phyloP scores from a whole-genome alignment of 2,113 vertebrate genomes.

The Ameiurus melas region DNA sequence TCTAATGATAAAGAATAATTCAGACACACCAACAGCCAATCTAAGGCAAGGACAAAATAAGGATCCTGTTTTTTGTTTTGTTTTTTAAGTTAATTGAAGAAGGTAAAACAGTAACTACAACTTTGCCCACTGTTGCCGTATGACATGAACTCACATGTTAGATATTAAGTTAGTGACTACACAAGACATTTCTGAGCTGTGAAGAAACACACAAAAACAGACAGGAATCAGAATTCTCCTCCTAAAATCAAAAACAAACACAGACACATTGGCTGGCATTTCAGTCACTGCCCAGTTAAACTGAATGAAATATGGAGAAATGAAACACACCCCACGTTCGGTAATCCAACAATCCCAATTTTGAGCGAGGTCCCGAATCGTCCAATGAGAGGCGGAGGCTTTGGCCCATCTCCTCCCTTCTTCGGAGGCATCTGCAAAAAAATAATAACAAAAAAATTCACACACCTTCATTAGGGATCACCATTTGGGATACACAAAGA shows the following conservation, averaged over 20 bases:
- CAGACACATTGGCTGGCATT: background rate
- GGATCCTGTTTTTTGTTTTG: too few relatives aligned
- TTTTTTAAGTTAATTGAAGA: too few relatives aligned
- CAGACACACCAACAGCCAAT: background rate
- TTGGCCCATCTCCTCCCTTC: constrained; percentile 87
- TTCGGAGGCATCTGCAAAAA: constrained; percentile 93
- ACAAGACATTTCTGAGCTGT: background rate
- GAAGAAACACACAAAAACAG: background rate
- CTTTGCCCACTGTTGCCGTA: too few relatives aligned
- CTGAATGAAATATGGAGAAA: background rate
- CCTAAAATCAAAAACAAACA: background rate
- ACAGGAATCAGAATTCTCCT: background rate
- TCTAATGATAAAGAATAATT: background rate
- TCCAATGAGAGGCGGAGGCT: constrained; percentile 87
- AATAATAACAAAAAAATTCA: background rate
- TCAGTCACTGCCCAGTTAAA: background rate
- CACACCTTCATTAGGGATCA: background rate
- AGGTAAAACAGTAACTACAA: too few relatives aligned
- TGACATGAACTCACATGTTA: background rate
- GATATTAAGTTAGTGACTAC: background rate
- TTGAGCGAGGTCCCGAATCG: constrained; percentile 96
- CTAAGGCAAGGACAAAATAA: background rate
- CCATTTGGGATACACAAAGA: too few relatives aligned
- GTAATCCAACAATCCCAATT: constrained; percentile 96
- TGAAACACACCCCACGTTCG: constrained; percentile 92